Evolutionary conservation across 92 coral and sea anemone species (phyloP), one percentile per base, ranked within the genome.

Genomic region (Muricea muricata): DNA sequence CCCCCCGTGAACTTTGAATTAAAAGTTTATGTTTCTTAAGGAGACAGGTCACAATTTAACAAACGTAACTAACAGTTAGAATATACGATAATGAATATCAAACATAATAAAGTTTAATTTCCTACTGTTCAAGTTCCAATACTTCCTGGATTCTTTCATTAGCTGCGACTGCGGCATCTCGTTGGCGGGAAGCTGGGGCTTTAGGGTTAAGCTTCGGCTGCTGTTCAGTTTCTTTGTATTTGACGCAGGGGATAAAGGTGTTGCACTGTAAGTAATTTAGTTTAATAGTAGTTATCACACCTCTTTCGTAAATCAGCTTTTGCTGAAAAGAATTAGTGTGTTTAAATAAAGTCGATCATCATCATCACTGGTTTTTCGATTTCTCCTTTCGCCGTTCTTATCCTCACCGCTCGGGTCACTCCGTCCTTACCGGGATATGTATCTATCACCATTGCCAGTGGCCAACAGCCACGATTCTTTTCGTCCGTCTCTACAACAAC

Each of bases 351-450:
- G n/a, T n/a, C n/a, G n/a, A n/a, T n/a, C n/a, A n/a, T n/a, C n/a
- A n/a, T n/a, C n/a, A n/a, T n/a, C 23, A 55, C 65, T n/a, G 65
- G 65, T 10, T 21, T 10, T 55, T 55, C 65, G 18, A 55, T 6
- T 55, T 55, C 65, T 55, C 18, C 18, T 13, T 55, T 55, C 7
- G 18, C 18, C 17, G 90, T 86, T 39, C 88, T 78, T n/a, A n/a
- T n/a, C n/a, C n/a, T n/a, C n/a, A n/a, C n/a, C n/a, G n/a, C n/a
- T n/a, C n/a, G n/a, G n/a, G n/a, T n/a, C n/a, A n/a, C n/a, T n/a
- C n/a, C n/a, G n/a, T n/a, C n/a, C n/a, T n/a, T n/a, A n/a, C n/a
- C n/a, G n/a, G n/a, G n/a, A n/a, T n/a, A n/a, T n/a, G n/a, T n/a
- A n/a, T n/a, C n/a, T n/a, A n/a, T n/a, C n/a, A n/a, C n/a, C n/a